Evolutionary conservation across 2,888 invertebrate genomes (phyloP), one percentile per base, ranked within the genome.

Genomic region (Tenthredo distinguenda): DNA sequence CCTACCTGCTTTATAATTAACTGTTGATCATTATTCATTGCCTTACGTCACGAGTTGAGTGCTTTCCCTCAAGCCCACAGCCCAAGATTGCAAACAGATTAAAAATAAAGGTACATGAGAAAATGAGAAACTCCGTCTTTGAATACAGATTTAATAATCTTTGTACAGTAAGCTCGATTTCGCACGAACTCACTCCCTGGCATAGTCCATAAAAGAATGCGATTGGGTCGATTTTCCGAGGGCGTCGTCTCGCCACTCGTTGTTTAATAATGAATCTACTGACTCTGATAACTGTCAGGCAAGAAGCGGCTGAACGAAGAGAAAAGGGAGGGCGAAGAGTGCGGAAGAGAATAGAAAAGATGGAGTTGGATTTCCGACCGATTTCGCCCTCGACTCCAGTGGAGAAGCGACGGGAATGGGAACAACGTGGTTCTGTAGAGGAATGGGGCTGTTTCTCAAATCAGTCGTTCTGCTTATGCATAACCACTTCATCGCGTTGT

Each of bases 331-430:
- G 85, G 50, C 55, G 85, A 84, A 84, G 84, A 79, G 74, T 6
- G 31, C 43, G 85, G 82, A 31, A 86, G 85, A 85, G 81, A 55
- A 18, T n/a, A n/a, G n/a, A 55, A 85, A 34, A 82, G 77, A 81
- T 58, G 85, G 86, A 86, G 86, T 87, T 84, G 87, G 88, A 89
- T 88, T 89, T 88, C 88, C 89, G 87, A 87, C 88, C 87, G 88
- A 89, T 89, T 89, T 89, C 87, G 37, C 50, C 77, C n/a, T 50
- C 47, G 76, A 50, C 31, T 76, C 76, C 9, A 9, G 47, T 47
- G 47, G 3, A 26, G 31, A 76, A 76, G 74, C 43, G 10, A 10
- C n/a, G n/a, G 37, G 12, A 47, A 74, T 15, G 15, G 85, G 86
- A 88, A 85, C 86, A 87, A 85, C 77, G 55, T 47, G 47, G 58